Evolutionary conservation across 2,797 vertebrate genomes (phyloP).

Genomic region (Cottoperca gobio): DNA sequence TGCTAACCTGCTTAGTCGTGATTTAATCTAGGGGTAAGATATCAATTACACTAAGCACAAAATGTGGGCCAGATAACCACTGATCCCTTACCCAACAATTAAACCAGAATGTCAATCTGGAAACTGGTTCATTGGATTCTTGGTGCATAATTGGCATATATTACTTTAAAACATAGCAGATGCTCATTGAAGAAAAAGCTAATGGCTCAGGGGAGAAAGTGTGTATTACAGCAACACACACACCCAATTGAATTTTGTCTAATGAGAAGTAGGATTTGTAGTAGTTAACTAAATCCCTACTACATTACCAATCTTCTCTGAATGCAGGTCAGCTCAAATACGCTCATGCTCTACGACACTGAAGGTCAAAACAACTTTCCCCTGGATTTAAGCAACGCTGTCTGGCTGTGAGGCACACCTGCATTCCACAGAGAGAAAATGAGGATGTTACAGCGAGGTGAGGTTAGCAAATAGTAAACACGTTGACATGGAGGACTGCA

Average conservation of each 20-base stretch:
- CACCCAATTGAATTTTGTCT: slow-evolving; percentile 1
- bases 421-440: slow-evolving; percentile 60
- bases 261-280: slow-evolving; percentile 33
- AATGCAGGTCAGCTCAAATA: slow-evolving; percentile 63
- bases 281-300: slow-evolving; percentile 55
- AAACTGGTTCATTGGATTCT: slow-evolving; percentile 47
- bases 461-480: slow-evolving; percentile 44
- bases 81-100: slow-evolving; percentile 57
- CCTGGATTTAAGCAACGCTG: slow-evolving; percentile 45
- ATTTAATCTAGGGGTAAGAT: slow-evolving; percentile 77
- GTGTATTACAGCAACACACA: background rate
- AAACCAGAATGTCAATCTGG: slow-evolving; percentile 45
- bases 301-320: slow-evolving; percentile 62
- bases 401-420: slow-evolving; percentile 48
- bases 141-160: slow-evolving; percentile 30
- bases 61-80: slow-evolving; percentile 70
- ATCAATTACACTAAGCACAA: slow-evolving; percentile 75
- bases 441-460: slow-evolving; percentile 50
- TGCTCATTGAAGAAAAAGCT: slow-evolving; percentile 4
- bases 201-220: background rate
- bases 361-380: slow-evolving; percentile 70
- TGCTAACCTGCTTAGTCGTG: slow-evolving; percentile 77
- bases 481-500: background rate
- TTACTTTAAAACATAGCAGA: slow-evolving; percentile 27
- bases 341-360: slow-evolving; percentile 36